These are phyloP conservation scores for Spinus pinus DNA, from an alignment of 2,797 vertebrate genomes.

Conservation along the genomic window DNA sequence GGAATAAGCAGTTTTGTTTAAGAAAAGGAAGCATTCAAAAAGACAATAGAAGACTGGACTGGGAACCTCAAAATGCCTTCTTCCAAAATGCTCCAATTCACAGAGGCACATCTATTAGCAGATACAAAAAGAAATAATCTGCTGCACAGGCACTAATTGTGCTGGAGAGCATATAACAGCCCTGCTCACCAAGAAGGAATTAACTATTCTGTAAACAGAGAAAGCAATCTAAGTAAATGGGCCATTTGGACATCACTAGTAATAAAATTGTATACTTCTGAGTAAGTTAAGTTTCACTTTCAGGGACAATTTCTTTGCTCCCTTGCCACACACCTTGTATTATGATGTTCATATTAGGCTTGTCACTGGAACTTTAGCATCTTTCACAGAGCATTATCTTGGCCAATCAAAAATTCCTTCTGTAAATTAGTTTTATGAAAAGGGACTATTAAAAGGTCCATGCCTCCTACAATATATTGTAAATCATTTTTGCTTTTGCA, in stretches of 20 bases:
- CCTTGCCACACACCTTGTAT: background rate
- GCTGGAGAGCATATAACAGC: background rate
- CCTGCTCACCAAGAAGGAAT: background rate
- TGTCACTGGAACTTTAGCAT: background rate
- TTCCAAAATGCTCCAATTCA: background rate
- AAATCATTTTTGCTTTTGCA: background rate
- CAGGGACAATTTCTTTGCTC: background rate
- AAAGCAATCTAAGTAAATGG: background rate
- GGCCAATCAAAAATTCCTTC: background rate
- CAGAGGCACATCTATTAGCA: background rate
- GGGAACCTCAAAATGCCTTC: background rate
- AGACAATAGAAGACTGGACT: background rate
- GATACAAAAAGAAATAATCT: background rate
- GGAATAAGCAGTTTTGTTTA: background rate
- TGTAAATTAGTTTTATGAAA: background rate
- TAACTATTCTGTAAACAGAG: background rate
- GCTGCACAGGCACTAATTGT: background rate
- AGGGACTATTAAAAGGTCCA: background rate
- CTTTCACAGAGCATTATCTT: background rate
- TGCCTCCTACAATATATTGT: background rate
- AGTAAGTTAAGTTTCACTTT: background rate
- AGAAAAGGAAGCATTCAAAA: background rate
- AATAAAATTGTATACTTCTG: background rate
- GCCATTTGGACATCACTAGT: background rate
- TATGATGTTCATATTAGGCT: background rate